phyloP scores from a whole-genome alignment of 2,888 invertebrate species.

The Plebejus melissa region DNA sequence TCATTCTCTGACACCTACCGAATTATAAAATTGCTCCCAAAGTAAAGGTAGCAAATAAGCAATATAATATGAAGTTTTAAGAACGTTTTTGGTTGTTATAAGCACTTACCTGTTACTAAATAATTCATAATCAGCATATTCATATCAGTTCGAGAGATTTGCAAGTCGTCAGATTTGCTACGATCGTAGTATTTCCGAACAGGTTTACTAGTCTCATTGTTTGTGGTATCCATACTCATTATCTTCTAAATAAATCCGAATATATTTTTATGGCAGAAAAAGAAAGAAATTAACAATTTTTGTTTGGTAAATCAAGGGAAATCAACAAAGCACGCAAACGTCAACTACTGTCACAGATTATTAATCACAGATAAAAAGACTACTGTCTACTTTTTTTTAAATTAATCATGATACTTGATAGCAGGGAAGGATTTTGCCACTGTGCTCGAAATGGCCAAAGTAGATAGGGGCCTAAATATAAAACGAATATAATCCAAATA shows the following conservation, averaged over 20 bases:
- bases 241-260: neutral
- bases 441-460: no score
- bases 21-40: neutral
- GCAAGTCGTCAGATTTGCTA: constrained; percentile 85
- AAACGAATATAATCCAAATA: no score
- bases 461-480: no score
- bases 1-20: neutral
- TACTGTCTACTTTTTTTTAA: no score
- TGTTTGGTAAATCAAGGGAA: neutral
- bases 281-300: neutral
- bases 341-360: neutral
- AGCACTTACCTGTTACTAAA: constrained; percentile 90
- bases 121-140: constrained; percentile 99
- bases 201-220: constrained; percentile 59
- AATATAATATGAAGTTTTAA: neutral
- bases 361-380: no score
- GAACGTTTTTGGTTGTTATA: neutral
- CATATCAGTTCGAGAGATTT: constrained; percentile 94
- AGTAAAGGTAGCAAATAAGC: neutral
- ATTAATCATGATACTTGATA: no score
- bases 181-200: constrained; percentile 83
- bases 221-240: constrained; percentile 66
- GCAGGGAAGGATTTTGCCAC: no score
- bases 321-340: constrained; percentile 3
- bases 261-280: neutral